These are phyloP conservation scores for Bovichtus variegatus DNA, from an alignment of 2,797 vertebrate genomes.

Conservation along the genomic window DNA sequence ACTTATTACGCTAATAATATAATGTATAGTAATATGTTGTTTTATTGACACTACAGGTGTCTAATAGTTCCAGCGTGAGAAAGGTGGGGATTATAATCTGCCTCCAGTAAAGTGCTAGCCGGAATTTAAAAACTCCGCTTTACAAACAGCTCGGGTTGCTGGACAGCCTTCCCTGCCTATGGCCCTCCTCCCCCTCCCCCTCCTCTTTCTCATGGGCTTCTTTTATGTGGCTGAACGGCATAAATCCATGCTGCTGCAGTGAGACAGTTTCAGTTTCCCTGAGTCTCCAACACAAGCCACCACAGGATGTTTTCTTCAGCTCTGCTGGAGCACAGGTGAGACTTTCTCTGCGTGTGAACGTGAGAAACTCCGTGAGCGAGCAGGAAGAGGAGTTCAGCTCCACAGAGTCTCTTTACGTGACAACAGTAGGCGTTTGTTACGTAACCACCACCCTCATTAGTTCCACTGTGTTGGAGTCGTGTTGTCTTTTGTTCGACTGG, in stretches of 20 bases:
- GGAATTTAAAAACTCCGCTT: conserved; percentile 16
- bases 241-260: conserved; percentile 21
- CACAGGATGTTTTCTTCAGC: conserved; percentile 27
- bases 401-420: conserved; percentile 20
- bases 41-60: too few relatives aligned
- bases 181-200: neutral
- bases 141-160: conserved; percentile 39
- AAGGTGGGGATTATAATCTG: neutral
- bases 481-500: conserved; percentile 5
- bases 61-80: neutral
- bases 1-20: too few relatives aligned
- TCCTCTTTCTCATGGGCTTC: conserved; percentile 1
- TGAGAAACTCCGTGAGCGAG: neutral
- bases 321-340: conserved; percentile 55
- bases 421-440: conserved; percentile 26
- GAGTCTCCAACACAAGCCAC: neutral
- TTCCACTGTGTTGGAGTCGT: conserved; percentile 22
- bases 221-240: conserved; percentile 28
- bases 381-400: neutral
- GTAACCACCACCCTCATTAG: conserved; percentile 19
- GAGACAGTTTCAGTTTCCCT: neutral
- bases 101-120: neutral
- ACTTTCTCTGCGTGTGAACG: neutral
- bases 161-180: conserved; percentile 9
- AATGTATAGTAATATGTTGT: too few relatives aligned